Percentiles rank a stretch among this genome's conserved stretches.
Evolutionary conservation across 2,797 vertebrate species (phyloP).

Genomic region (Cossypha polioptera): DNA sequence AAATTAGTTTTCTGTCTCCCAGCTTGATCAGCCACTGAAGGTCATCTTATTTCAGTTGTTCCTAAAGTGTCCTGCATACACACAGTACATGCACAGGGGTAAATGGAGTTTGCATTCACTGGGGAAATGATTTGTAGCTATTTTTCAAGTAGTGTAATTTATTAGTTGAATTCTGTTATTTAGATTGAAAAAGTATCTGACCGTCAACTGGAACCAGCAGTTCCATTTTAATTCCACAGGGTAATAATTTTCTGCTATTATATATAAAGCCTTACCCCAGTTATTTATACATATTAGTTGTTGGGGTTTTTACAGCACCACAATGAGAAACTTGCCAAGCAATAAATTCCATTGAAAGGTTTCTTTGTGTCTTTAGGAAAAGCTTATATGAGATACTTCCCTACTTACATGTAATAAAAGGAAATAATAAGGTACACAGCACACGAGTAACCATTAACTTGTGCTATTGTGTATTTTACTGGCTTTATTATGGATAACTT

Average conservation of each 20-base stretch:
- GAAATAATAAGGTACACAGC: constrained; percentile 42
- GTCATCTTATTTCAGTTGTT: not conserved
- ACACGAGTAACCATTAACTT: constrained; percentile 32
- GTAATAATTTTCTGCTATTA: constrained; percentile 57
- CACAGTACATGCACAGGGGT: not conserved
- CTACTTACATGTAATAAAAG: constrained; percentile 41
- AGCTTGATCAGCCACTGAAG: constrained; percentile 22
- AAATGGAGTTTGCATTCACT: constrained; percentile 6
- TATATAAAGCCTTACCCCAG: constrained; percentile 33
- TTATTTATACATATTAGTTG: constrained; percentile 32
- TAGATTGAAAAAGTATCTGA: constrained; percentile 49
- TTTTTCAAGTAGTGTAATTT: constrained; percentile 43
- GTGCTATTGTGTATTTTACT: constrained; percentile 31
- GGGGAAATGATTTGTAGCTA: constrained; percentile 41
- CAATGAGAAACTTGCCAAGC: constrained; percentile 49
- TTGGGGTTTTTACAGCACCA: constrained; percentile 41
- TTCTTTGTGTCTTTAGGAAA: constrained; percentile 62
- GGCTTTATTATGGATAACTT: constrained; percentile 28
- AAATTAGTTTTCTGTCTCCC: constrained; percentile 30
- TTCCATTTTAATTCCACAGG: constrained; percentile 44
- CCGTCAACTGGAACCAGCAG: constrained; percentile 40
- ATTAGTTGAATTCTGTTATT: constrained; percentile 30
- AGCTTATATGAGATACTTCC: constrained; percentile 50
- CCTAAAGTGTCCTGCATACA: not conserved
- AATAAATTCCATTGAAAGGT: constrained; percentile 56